These are phyloP conservation scores for Drosophila equinoxialis DNA, from an alignment of 1,140 invertebrate genomes.

Conservation along the genomic window DNA sequence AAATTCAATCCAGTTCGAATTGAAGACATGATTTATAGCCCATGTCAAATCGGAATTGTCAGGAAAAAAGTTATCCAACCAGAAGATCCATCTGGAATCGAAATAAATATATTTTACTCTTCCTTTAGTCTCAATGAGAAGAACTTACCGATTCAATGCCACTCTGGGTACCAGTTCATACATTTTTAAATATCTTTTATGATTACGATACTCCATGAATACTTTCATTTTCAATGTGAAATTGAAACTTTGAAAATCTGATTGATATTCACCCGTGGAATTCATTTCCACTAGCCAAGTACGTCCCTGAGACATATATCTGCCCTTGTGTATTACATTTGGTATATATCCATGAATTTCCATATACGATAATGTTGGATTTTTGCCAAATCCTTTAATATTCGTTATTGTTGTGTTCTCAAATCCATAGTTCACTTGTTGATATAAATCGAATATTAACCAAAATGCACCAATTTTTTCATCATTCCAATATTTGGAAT, in stretches of 20 bases:
- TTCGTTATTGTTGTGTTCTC: slow-evolving; percentile 61
- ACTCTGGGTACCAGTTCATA: slow-evolving; percentile 49
- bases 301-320: slow-evolving; percentile 27
- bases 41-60: slow-evolving; percentile 56
- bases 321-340: slow-evolving; percentile 51
- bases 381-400: slow-evolving; percentile 44
- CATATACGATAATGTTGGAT: slow-evolving; percentile 42
- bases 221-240: slow-evolving; percentile 57
- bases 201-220: slow-evolving; percentile 50
- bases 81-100: slow-evolving; percentile 41
- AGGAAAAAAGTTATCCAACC: slow-evolving; percentile 54
- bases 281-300: slow-evolving; percentile 37
- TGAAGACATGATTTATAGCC: slow-evolving; percentile 52
- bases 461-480: slow-evolving; percentile 22
- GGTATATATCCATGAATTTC: slow-evolving; percentile 60
- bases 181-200: slow-evolving; percentile 56
- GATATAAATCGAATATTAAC: slow-evolving; percentile 33
- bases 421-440: slow-evolving; percentile 61
- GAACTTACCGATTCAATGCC: slow-evolving; percentile 50
- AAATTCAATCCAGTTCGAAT: slow-evolving; percentile 57
- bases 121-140: neutral
- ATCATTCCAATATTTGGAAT: slow-evolving; percentile 36
- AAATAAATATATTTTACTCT: neutral
- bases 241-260: slow-evolving; percentile 59
- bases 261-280: slow-evolving; percentile 37